Percentiles rank a stretch among this genome's conserved stretches.
Conservation (phyloP, 23 tunicate genomes). For the Diplosoma virens region DNA sequence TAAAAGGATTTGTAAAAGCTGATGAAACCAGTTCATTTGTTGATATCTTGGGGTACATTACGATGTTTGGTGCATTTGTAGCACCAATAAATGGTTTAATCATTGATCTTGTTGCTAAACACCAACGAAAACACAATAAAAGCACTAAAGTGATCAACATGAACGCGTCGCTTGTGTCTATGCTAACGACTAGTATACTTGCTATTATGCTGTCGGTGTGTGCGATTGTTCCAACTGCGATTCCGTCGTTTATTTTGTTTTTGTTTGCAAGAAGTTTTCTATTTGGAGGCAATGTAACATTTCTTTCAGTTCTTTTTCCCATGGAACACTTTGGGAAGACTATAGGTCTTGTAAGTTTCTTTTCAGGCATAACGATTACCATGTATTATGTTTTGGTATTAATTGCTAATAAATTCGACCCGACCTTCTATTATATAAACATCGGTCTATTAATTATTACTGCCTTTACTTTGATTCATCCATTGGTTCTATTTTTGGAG, state of each 20-base stretch:
- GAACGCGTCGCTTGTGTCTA: background rate
- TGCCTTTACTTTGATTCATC: conserved; percentile 11
- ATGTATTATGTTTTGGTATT: conserved; percentile 22
- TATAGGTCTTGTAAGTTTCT: conserved; percentile 2
- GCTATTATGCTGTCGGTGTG: background rate
- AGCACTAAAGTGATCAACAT: background rate
- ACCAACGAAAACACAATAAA: background rate
- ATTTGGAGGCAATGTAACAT: conserved; percentile 4
- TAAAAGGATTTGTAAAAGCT: background rate
- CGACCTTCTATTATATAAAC: conserved; percentile 6
- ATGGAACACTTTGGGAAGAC: conserved; percentile 35
- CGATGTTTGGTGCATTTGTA: background rate
- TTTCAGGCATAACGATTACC: background rate
- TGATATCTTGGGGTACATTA: conserved; percentile 12
- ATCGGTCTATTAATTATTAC: background rate
- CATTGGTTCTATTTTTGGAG: conserved; percentile 9
- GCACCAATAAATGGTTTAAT: conserved; percentile 24
- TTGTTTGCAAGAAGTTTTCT: conserved; percentile 1
- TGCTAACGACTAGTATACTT: background rate
- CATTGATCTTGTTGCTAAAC: conserved; percentile 3
- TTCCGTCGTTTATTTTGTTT: conserved; percentile 8
- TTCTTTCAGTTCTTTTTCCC: conserved; percentile 15
- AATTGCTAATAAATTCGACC: background rate
- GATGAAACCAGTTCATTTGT: background rate
- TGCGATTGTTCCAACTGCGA: background rate